These are phyloP conservation scores for Physocephala rufipes DNA, from an alignment of 2,888 invertebrate species.

Conservation along the genomic window DNA sequence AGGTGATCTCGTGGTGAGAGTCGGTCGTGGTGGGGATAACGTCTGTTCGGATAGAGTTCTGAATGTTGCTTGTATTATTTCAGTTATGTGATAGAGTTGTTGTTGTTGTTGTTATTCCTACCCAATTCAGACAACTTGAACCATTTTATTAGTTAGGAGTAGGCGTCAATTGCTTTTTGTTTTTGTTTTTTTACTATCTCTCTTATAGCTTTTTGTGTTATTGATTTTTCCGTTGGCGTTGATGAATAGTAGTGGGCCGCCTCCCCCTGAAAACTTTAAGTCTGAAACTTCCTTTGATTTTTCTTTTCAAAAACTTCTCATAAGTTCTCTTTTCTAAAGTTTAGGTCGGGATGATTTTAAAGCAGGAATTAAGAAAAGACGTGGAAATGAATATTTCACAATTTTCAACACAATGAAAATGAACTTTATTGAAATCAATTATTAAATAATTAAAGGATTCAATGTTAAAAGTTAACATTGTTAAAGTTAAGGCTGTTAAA, in stretches of 20 bases:
- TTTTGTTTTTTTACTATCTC: not conserved
- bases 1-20: conserved; percentile 16
- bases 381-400: too few species aligned
- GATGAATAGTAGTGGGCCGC: conserved; percentile 22
- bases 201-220: not conserved
- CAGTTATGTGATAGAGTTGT: not conserved
- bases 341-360: too few species aligned
- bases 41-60: not conserved
- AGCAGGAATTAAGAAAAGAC: too few species aligned
- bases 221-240: conserved; percentile 29
- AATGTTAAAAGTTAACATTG: too few species aligned
- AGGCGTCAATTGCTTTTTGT: not conserved
- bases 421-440: too few species aligned
- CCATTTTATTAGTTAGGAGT: not conserved
- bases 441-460: too few species aligned
- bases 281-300: too few species aligned
- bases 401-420: too few species aligned
- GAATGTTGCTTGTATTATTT: not conserved
- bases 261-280: conserved; percentile 3
- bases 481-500: too few species aligned
- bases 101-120: not conserved
- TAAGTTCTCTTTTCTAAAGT: too few species aligned
- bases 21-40: not conserved
- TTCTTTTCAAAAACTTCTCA: not conserved
- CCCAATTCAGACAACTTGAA: conserved; percentile 1